Evolutionary conservation across 2,797 vertebrate species (phyloP).

Genomic region (Thunnus albacares): DNA sequence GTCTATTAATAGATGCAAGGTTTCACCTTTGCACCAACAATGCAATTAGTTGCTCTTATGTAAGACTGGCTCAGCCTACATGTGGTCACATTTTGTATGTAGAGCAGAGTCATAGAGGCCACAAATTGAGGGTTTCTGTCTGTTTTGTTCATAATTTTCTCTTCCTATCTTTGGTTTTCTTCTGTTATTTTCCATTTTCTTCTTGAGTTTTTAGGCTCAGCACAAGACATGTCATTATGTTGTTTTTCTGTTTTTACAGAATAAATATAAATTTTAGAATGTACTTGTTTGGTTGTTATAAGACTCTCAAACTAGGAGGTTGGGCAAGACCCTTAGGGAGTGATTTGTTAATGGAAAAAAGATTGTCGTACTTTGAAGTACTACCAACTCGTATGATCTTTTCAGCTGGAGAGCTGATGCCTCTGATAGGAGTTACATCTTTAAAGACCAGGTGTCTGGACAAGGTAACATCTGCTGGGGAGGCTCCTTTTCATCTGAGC

Average conservation of each 20-base stretch:
- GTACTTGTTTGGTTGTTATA: background rate
- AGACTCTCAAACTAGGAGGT: background rate
- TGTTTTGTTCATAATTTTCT: background rate
- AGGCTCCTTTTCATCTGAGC: constrained; percentile 45
- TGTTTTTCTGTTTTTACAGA: background rate
- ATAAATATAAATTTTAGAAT: background rate
- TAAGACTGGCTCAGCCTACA: constrained; percentile 32
- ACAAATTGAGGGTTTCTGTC: constrained; percentile 10
- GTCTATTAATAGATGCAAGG: constrained; percentile 25
- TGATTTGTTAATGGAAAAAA: background rate
- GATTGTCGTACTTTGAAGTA: constrained; percentile 12
- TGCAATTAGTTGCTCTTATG: constrained; percentile 47
- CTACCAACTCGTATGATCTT: constrained; percentile 13
- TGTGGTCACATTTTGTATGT: constrained; percentile 9
- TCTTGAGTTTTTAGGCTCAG: background rate
- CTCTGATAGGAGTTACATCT: constrained; percentile 41
- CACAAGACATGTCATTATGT: background rate
- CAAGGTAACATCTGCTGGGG: constrained; percentile 53
- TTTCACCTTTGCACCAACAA: constrained; percentile 49
- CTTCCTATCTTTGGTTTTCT: background rate
- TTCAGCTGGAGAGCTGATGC: constrained; percentile 22
- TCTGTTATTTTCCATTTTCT: background rate
- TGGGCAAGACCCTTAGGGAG: background rate
- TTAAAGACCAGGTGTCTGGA: constrained; percentile 54
- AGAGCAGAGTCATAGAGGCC: constrained; percentile 4